Evolutionary conservation across 2,113 vertebrate genomes (phyloP).

Genomic region (Paramormyrops kingsleyae): DNA sequence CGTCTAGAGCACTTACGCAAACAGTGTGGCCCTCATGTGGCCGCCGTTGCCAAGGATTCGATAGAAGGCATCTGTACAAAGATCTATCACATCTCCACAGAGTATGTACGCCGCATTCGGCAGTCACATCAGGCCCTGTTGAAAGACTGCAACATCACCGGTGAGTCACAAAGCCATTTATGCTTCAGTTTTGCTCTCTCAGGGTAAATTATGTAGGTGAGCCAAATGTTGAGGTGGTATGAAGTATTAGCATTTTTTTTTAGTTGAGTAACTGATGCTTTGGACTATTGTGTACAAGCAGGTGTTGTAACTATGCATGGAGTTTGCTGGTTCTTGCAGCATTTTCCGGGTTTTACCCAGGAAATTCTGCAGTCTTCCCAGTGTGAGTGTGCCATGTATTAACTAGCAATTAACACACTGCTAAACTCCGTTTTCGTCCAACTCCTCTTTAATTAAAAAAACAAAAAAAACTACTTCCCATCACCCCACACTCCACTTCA

Average conservation of each 20-base stretch:
- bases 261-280: background rate
- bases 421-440: background rate
- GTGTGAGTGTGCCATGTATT: background rate
- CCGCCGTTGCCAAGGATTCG: slow-evolving; percentile 88
- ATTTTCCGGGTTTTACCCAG: background rate
- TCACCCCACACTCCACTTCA: too few relatives aligned
- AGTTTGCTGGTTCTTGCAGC: background rate
- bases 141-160: slow-evolving; percentile 77
- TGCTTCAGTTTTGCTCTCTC: slow-evolving; percentile 19
- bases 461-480: too few relatives aligned
- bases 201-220: background rate
- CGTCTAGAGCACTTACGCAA: slow-evolving; percentile 90
- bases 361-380: background rate
- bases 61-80: slow-evolving; percentile 98
- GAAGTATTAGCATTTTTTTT: background rate
- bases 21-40: slow-evolving; percentile 89
- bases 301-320: background rate
- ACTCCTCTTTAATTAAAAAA: background rate
- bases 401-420: background rate
- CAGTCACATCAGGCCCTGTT: slow-evolving; percentile 82
- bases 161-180: slow-evolving; percentile 43
- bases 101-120: slow-evolving; percentile 84
- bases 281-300: background rate
- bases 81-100: slow-evolving; percentile 91
- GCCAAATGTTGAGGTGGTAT: background rate